Evolutionary conservation across 2,113 vertebrate genomes (phyloP).

Genomic region (Siniperca chuatsi): DNA sequence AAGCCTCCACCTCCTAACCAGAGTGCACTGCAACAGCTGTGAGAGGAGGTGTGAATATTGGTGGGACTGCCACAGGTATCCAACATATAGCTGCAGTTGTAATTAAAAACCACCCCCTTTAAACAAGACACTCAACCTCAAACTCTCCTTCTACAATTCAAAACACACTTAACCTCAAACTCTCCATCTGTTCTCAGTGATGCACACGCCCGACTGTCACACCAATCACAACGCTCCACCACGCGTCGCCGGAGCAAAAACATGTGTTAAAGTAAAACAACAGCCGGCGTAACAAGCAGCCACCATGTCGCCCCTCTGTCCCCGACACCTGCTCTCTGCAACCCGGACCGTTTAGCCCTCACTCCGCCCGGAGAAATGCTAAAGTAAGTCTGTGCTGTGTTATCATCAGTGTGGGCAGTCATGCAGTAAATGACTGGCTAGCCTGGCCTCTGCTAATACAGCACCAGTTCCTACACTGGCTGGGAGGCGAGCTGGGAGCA

Average conservation of each 20-base stretch:
- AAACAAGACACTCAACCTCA: slow-evolving; percentile 14
- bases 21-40: slow-evolving; percentile 31
- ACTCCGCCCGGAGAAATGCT: not conserved
- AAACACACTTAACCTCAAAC: slow-evolving; percentile 17
- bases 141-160: slow-evolving; percentile 14
- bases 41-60: slow-evolving; percentile 29
- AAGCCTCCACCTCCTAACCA: slow-evolving; percentile 38
- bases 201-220: not conserved
- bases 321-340: slow-evolving; percentile 15
- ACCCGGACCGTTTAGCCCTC: not conserved
- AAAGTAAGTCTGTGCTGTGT: slow-evolving; percentile 22
- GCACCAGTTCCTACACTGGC: slow-evolving; percentile 16
- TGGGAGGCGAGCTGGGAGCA: slow-evolving; percentile 28
- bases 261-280: slow-evolving; percentile 23
- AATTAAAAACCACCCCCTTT: slow-evolving; percentile 48
- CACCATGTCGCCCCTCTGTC: not conserved
- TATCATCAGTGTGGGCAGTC: slow-evolving; percentile 46
- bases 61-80: slow-evolving; percentile 7
- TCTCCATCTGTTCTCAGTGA: slow-evolving; percentile 24
- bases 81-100: slow-evolving; percentile 36
- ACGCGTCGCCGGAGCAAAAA: not conserved
- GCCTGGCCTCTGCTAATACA: slow-evolving; percentile 26
- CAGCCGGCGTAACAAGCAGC: slow-evolving; percentile 21
- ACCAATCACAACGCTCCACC: not conserved
- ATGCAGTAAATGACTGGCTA: slow-evolving; percentile 55